A percentile compares a stretch with the other conserved stretches of the same genome.
Evolutionary conservation across 2,888 invertebrate species (phyloP).

Genomic region (Ischnus inquisitorius): DNA sequence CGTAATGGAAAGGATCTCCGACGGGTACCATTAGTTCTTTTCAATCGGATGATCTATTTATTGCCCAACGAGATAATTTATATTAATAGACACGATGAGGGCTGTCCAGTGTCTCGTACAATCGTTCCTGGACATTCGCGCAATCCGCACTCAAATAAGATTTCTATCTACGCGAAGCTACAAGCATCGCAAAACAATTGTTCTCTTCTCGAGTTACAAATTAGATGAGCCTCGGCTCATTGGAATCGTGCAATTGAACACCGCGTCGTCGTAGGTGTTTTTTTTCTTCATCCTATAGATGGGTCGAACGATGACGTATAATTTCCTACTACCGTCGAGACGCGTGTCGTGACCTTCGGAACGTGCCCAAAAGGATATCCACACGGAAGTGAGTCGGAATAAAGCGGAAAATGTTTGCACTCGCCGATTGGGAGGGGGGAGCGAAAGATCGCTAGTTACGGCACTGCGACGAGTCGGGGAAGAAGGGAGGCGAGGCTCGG

Average conservation of each 20-base stretch:
- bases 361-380: conserved; percentile 32
- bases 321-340: conserved; percentile 18
- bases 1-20: conserved; percentile 31
- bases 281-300: no score
- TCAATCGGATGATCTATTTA: conserved; percentile 46
- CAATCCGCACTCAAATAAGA: background rate
- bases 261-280: background rate
- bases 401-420: conserved; percentile 3
- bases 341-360: conserved; percentile 33
- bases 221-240: background rate
- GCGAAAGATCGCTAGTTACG: conserved; percentile 30
- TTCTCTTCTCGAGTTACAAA: background rate
- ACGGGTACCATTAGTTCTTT: conserved; percentile 33
- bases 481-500: conserved; percentile 73
- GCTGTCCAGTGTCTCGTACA: conserved; percentile 30
- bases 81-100: conserved; percentile 41
- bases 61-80: conserved; percentile 48
- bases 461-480: conserved; percentile 63
- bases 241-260: conserved; percentile 21
- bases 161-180: background rate
- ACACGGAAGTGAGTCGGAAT: conserved; percentile 13
- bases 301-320: conserved; percentile 28
- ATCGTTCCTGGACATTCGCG: conserved; percentile 17
- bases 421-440: background rate
- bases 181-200: background rate